Evolutionary conservation across 2,888 invertebrate genomes (phyloP), one percentile per base, ranked within the genome.

Genomic region (Metalampra italica): DNA sequence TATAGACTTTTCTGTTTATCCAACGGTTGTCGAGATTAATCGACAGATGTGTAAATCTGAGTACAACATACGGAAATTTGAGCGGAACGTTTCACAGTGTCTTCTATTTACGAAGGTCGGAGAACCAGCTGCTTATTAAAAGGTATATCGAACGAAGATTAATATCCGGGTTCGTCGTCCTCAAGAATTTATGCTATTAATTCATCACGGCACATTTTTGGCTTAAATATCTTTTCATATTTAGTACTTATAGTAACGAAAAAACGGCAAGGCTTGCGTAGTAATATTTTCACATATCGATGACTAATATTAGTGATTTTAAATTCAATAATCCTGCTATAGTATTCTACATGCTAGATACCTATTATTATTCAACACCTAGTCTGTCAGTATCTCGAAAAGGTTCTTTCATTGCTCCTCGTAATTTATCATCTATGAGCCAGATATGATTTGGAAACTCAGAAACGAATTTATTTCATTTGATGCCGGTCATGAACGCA

Each of bases 201-300:
- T 66, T 60, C 56, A 64, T 64, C 64, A 66, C 55, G 48, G 54
- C 55, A 55, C 55, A 57, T 62, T 61, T 61, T 53, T 55, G 50
- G 47, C 47, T 46, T 49, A 45, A 29, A 36, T 42, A 45, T 45
- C 42, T 45, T 42, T 30, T 15, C 36, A 37, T 37, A 36, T 43
- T 36, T 36, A 36, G 39, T 30, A 38, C n/a, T n/a, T n/a, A 43
- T 30, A 30, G 30, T 29, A 43, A 47, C 13, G 38, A 39, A 39
- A 12, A 39, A 12, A 22, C 22, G 38, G 38, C 5, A 12, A 13
- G 4, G 3, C 9, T 39, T 9, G 34, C 7, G 13, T 13, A 12
- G 38, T n/a, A 39, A 13, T n/a, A 14, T 39, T 13, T n/a, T 39
- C 14, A 39, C 13, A 12, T 22, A 22, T 5, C 22, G 22, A 22